Conservation (phyloP, 2,888 invertebrate species). For the Fragum fragum region DNA sequence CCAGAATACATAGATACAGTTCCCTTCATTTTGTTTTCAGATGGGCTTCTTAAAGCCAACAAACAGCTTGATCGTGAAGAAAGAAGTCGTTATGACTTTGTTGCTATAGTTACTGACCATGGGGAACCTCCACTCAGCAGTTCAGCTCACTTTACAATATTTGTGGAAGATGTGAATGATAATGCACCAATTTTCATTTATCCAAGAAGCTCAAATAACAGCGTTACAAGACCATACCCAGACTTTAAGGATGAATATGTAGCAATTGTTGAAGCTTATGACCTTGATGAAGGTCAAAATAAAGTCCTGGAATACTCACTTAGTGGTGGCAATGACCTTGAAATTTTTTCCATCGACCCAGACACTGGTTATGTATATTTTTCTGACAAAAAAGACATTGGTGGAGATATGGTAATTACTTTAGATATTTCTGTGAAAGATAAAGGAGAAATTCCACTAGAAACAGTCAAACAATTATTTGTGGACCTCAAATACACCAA, state of each 20-base stretch:
- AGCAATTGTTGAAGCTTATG: slow-evolving; percentile 65
- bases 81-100: slow-evolving; percentile 71
- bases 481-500: slow-evolving; percentile 63
- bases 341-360: slow-evolving; percentile 61
- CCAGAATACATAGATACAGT: slow-evolving; percentile 59
- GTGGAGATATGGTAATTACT: slow-evolving; percentile 58
- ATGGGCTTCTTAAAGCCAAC: slow-evolving; percentile 73
- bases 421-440: slow-evolving; percentile 68
- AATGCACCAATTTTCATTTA: slow-evolving; percentile 76
- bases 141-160: slow-evolving; percentile 70
- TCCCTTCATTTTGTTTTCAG: slow-evolving; percentile 73
- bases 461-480: slow-evolving; percentile 45
- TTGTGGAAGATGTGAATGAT: slow-evolving; percentile 76
- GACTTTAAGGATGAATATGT: slow-evolving; percentile 57
- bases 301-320: slow-evolving; percentile 67
- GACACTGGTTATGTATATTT: slow-evolving; percentile 51
- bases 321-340: slow-evolving; percentile 65
- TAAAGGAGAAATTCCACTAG: slow-evolving; percentile 55
- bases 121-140: slow-evolving; percentile 71
- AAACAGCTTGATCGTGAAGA: slow-evolving; percentile 75
- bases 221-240: slow-evolving; percentile 65
- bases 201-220: slow-evolving; percentile 77
- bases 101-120: slow-evolving; percentile 72
- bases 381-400: slow-evolving; percentile 54
- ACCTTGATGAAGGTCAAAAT: slow-evolving; percentile 70